phyloP scores from a whole-genome alignment of 2,797 vertebrate genomes.

The Crocodylus rhombifer region DNA sequence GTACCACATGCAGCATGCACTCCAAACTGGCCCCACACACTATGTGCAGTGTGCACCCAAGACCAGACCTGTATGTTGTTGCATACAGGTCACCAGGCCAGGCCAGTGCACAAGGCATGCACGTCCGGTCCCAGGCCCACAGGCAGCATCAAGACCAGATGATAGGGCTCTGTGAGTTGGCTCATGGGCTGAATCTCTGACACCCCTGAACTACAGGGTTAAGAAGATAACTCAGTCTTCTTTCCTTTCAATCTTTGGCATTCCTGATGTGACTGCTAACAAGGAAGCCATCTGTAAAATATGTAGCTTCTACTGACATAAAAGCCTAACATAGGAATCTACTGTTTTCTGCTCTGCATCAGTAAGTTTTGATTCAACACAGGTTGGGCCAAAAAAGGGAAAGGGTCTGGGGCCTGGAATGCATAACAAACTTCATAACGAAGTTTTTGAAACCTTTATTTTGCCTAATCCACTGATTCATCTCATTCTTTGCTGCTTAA shows the following conservation, averaged over 20 bases:
- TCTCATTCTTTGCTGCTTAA: constrained; percentile 32
- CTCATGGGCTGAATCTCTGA: neutral
- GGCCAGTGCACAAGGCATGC: no score
- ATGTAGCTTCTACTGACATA: neutral
- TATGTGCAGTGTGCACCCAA: no score
- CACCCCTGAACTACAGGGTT: neutral
- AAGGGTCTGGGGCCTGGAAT: accelerated
- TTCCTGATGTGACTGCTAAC: neutral
- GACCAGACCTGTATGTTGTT: no score
- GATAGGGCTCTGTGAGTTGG: neutral
- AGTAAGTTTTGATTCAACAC: neutral
- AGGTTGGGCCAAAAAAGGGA: neutral
- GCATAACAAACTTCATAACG: neutral
- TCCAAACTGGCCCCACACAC: no score
- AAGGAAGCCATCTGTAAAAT: neutral
- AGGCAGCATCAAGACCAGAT: no score
- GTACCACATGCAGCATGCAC: no score
- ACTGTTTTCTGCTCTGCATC: neutral
- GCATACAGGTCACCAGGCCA: no score
- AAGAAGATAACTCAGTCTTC: neutral
- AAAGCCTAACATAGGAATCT: neutral
- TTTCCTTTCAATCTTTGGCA: accelerated
- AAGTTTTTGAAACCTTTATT: constrained; percentile 4
- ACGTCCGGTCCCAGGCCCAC: no score
- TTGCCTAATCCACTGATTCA: neutral